Percentiles rank a stretch among this genome's conserved stretches.
phyloP scores from a whole-genome alignment of 2,888 invertebrate species.

The Patella pellucida region DNA sequence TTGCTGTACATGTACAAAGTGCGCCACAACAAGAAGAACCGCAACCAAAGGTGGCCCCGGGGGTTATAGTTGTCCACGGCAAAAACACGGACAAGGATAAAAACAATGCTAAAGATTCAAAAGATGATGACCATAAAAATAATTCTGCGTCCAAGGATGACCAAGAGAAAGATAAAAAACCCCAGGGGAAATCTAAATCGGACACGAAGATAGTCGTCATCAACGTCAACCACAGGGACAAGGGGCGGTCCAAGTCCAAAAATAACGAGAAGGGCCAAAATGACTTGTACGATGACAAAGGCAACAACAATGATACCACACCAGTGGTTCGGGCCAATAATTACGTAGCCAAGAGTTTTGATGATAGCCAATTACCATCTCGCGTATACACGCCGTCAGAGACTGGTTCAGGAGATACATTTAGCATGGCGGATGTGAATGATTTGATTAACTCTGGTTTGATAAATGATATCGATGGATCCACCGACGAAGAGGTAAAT shows the following conservation, averaged over 20 bases:
- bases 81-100: not conserved
- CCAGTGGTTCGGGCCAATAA: not conserved
- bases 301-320: not conserved
- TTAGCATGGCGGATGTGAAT: not conserved
- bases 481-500: not conserved
- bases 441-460: not conserved
- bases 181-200: not conserved
- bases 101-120: not conserved
- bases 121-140: not conserved
- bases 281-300: not conserved
- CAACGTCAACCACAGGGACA: constrained; percentile 7
- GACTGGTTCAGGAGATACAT: not conserved
- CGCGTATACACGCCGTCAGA: not conserved
- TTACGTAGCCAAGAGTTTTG: not conserved
- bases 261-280: not conserved
- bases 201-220: constrained; percentile 1
- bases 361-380: not conserved
- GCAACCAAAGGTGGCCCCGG: not conserved
- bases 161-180: not conserved
- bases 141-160: not conserved
- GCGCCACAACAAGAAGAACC: not conserved
- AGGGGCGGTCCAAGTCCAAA: not conserved
- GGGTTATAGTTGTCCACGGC: not conserved
- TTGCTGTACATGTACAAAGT: not conserved
- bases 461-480: not conserved